A percentile compares a stretch with the other conserved stretches of the same genome.
These are phyloP conservation scores for Cyprinus carpio DNA, from an alignment of 2,113 vertebrate species.

Conservation along the genomic window DNA sequence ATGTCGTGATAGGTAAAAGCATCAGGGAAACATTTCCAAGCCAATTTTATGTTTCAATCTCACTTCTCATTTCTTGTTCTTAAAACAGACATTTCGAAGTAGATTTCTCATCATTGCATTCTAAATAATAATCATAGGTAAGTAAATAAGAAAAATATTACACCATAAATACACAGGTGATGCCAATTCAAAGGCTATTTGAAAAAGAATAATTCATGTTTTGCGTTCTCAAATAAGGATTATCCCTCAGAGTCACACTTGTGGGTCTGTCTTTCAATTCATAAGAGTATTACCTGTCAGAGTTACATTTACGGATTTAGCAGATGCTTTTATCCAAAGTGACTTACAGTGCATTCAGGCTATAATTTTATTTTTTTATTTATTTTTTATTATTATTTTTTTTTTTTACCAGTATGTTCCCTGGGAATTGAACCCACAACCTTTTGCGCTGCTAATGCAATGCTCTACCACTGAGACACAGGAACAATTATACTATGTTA, in stretches of 20 bases:
- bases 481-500: too few species aligned
- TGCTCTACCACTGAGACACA: too few species aligned
- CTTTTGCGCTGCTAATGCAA: too few species aligned
- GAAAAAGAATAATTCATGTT: neutral
- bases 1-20: constrained; percentile 24
- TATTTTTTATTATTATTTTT: too few species aligned
- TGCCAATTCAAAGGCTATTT: neutral
- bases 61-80: constrained; percentile 14
- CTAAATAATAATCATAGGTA: neutral
- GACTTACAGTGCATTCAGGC: too few species aligned
- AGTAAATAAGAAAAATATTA: neutral
- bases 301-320: too few species aligned
- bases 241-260: constrained; percentile 13
- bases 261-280: constrained; percentile 10
- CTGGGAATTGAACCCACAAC: too few species aligned
- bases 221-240: neutral
- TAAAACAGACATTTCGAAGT: neutral
- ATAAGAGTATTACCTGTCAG: neutral
- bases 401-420: too few species aligned
- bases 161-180: neutral
- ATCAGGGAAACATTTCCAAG: neutral
- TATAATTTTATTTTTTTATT: too few species aligned
- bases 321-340: too few species aligned
- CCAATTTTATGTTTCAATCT: neutral
- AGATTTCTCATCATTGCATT: neutral